These are phyloP conservation scores for Petrolisthes manimaculis DNA, from an alignment of 2,888 invertebrate species.

Conservation along the genomic window DNA sequence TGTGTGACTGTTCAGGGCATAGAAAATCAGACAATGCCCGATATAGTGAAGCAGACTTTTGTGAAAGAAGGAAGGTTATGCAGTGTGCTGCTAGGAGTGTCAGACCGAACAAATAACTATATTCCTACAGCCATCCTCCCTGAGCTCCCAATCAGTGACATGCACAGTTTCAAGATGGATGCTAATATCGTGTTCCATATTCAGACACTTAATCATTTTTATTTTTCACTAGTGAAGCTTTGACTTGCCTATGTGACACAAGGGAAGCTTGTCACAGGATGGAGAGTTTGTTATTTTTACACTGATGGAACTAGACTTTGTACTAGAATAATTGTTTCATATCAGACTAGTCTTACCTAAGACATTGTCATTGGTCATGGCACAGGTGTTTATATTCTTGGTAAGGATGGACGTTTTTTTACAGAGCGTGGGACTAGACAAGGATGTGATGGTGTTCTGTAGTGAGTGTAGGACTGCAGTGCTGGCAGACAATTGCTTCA, in stretches of 20 bases:
- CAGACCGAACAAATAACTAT: slow-evolving; percentile 3
- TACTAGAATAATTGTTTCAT: slow-evolving; percentile 61
- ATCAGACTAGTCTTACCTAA: slow-evolving; percentile 63
- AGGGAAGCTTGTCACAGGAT: slow-evolving; percentile 46
- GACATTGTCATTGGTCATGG: slow-evolving; percentile 48
- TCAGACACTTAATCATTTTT: slow-evolving; percentile 37
- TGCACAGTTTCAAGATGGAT: slow-evolving; percentile 29
- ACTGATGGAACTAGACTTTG: slow-evolving; percentile 57
- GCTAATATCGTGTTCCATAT: slow-evolving; percentile 43
- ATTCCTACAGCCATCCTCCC: slow-evolving; percentile 54
- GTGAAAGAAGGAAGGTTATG: not conserved
- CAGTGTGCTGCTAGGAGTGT: not conserved
- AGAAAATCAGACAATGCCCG: not conserved
- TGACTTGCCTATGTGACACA: slow-evolving; percentile 43
- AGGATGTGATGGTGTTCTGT: slow-evolving; percentile 58
- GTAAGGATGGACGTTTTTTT: slow-evolving; percentile 60
- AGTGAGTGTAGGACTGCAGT: slow-evolving; percentile 48
- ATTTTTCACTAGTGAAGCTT: slow-evolving; percentile 38
- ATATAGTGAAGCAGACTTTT: not conserved
- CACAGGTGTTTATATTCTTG: slow-evolving; percentile 58
- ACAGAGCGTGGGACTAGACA: slow-evolving; percentile 48
- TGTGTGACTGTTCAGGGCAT: not conserved
- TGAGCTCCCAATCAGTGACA: slow-evolving; percentile 37
- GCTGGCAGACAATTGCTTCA: slow-evolving; percentile 48
- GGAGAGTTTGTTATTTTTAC: slow-evolving; percentile 62